Conservation (phyloP, 2,113 vertebrate genomes). For the Macquaria ambigua region DNA sequence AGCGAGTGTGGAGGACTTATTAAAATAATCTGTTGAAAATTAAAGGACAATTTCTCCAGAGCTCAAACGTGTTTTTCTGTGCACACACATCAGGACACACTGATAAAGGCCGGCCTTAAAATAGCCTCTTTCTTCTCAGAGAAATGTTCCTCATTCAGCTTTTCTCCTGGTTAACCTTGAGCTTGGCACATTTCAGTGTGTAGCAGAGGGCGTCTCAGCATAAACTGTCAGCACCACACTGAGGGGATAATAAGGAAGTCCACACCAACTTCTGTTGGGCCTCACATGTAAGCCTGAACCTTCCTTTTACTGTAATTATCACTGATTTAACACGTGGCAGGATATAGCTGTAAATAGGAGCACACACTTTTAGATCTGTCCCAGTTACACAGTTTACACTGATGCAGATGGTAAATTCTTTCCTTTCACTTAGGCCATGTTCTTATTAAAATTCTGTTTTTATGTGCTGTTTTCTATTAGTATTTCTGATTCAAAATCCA, state of each 20-base stretch:
- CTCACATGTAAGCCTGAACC: background rate
- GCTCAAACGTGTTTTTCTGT: background rate
- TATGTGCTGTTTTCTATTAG: background rate
- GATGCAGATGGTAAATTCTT: background rate
- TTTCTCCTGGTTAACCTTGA: constrained; percentile 62
- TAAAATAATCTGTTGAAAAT: constrained; percentile 35
- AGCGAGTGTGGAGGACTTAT: constrained; percentile 14
- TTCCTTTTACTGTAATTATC: background rate
- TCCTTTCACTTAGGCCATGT: background rate
- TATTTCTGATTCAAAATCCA: background rate
- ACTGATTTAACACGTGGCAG: background rate
- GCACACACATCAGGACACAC: background rate
- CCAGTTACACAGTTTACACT: background rate
- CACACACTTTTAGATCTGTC: background rate
- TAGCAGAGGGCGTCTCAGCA: constrained; percentile 38
- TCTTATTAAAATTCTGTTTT: background rate
- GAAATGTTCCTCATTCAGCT: constrained; percentile 29
- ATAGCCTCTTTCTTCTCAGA: constrained; percentile 38
- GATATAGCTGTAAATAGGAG: background rate
- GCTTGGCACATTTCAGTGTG: constrained; percentile 28
- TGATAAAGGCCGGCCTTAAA: constrained; percentile 39
- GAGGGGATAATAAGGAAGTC: constrained; percentile 37
- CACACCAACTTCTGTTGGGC: constrained; percentile 9
- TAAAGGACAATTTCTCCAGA: constrained; percentile 25
- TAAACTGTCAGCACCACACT: constrained; percentile 42